Evolutionary conservation across 2,888 invertebrate genomes (phyloP).

Genomic region (Unio delphinus): DNA sequence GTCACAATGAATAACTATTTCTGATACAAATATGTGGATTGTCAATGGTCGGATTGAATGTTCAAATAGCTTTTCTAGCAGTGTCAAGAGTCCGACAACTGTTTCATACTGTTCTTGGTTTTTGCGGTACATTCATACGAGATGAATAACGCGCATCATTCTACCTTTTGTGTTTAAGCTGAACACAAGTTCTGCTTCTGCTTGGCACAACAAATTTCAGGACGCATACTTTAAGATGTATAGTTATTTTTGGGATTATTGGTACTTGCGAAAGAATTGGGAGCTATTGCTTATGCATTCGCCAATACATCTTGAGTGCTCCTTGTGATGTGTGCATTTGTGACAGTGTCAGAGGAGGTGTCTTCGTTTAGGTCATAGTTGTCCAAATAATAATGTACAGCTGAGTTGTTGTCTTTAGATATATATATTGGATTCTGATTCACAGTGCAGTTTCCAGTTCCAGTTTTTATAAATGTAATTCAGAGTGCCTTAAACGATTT

Average conservation of each 20-base stretch:
- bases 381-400: constrained; percentile 28
- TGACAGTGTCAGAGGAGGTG: constrained; percentile 20
- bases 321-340: constrained; percentile 25
- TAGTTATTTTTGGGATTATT: constrained; percentile 2
- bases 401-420: constrained; percentile 14
- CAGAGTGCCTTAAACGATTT: constrained; percentile 21
- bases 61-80: no score
- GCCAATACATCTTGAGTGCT: constrained; percentile 24
- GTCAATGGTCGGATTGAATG: no score
- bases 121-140: no score
- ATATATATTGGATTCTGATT: constrained; percentile 10
- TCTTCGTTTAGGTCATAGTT: constrained; percentile 33
- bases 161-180: no score
- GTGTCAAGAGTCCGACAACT: no score
- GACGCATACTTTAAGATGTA: constrained; percentile 4
- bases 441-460: constrained; percentile 33
- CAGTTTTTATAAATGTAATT: constrained; percentile 14
- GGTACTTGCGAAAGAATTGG: not conserved
- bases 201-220: constrained; percentile 15
- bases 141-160: no score
- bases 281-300: not conserved
- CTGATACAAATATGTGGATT: no score
- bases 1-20: no score
- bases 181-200: constrained; percentile 16
- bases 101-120: no score